phyloP scores from a whole-genome alignment of 1,140 invertebrate species.

The Rhyzopertha dominica region DNA sequence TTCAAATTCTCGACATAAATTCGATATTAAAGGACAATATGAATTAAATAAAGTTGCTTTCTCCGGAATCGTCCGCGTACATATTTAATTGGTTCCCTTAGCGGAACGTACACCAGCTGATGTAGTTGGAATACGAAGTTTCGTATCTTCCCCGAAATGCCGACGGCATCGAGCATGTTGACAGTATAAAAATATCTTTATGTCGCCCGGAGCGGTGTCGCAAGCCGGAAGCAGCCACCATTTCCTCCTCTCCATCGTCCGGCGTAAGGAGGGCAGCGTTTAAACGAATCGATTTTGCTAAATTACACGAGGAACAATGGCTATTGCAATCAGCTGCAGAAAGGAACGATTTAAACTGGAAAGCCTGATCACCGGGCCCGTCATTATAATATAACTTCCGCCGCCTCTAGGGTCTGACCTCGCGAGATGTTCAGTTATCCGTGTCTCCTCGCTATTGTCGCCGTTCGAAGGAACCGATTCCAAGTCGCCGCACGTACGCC shows the following conservation, averaged over 20 bases:
- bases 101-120: no score
- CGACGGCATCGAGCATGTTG: not conserved
- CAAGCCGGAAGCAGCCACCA: constrained; percentile 24
- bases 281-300: constrained; percentile 26
- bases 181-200: constrained; percentile 10
- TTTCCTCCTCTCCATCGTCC: constrained; percentile 23
- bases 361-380: constrained; percentile 18
- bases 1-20: no score
- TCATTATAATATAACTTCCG: constrained; percentile 25
- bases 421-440: constrained; percentile 30
- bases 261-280: constrained; percentile 19
- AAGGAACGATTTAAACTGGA: constrained; percentile 18
- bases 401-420: constrained; percentile 23
- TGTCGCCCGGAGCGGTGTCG: constrained; percentile 17
- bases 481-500: constrained; percentile 36
- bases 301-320: constrained; percentile 26
- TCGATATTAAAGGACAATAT: no score
- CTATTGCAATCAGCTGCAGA: constrained; percentile 20
- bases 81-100: no score
- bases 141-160: no score
- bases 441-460: constrained; percentile 25
- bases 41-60: no score
- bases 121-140: no score
- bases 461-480: constrained; percentile 11
- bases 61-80: no score